Conservation (phyloP, 2,797 vertebrate genomes). For the Acropternis orthonyx region DNA sequence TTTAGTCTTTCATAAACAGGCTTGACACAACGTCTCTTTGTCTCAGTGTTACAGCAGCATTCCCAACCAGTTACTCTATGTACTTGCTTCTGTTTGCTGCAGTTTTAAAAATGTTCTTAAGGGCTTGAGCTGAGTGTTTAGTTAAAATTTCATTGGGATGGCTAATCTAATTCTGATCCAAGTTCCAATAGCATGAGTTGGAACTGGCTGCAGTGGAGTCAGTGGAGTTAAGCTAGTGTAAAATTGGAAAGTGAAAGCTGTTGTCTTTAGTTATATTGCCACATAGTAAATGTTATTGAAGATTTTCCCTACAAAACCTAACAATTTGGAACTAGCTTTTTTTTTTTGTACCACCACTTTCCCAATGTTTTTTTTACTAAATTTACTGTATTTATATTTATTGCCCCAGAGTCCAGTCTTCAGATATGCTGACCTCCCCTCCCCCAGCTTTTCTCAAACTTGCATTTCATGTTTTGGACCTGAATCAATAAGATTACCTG, state of each 20-base stretch:
- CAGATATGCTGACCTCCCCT: neutral
- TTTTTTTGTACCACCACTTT: neutral
- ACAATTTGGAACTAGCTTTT: neutral
- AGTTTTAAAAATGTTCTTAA: neutral
- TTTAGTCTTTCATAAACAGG: neutral
- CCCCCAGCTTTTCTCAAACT: neutral
- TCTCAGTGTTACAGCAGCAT: neutral
- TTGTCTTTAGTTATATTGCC: neutral
- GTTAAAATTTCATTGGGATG: constrained; percentile 20
- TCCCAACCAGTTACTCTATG: neutral
- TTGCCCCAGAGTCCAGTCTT: neutral
- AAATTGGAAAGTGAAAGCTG: neutral
- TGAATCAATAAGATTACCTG: neutral
- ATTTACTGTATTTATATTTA: neutral
- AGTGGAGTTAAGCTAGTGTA: neutral
- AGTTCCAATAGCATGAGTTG: neutral
- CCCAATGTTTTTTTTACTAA: neutral
- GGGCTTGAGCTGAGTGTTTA: neutral
- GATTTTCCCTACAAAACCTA: neutral
- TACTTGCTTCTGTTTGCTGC: neutral
- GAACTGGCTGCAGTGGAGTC: neutral
- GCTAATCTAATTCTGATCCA: neutral
- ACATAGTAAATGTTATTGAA: neutral
- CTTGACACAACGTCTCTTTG: neutral
- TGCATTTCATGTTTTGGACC: neutral